Evolutionary conservation across 2,888 invertebrate species (phyloP), one percentile per base, ranked within the genome.

Genomic region (Clivina fossor): DNA sequence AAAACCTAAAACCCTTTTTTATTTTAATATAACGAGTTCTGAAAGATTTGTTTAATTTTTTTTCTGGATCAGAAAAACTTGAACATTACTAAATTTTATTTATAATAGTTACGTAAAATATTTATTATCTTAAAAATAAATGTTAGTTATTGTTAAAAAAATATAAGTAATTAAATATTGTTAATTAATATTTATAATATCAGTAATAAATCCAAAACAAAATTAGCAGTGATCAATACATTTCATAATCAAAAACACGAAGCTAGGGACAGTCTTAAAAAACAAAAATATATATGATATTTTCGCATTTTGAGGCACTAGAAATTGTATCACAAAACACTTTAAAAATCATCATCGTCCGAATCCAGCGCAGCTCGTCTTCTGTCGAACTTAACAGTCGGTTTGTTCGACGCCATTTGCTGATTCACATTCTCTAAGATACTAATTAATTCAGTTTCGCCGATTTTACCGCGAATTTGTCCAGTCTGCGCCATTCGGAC

Each of bases 401-500:
- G 80, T 79, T 81, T 83, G 68, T 84, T 87, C 38, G 88, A 88
- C 33, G 79, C 75, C 77, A 88, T 84, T 72, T 91, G 89, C 65
- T 88, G 85, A 73, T 89, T 95, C 9, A 96, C 81, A 66, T 85
- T 88, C 76, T 94, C 93, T 40, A 96, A 74, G 38, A 96, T 76
- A 64, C 83, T 84, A 50, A 92, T 93, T 20, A 96, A 79, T 69
- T 93, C 91, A 58, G 85, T 80, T 73, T 96, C 96, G 40, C 86
- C 84, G 57, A 96, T 82, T 78, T 87, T 92, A 32, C 83, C 84
- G 56, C 82, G 80, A 49, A 96, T 79, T 72, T 93, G 93, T n/a
- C 96, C 95, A 68, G 83, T 82, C 69, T 93, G 90, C 7, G 91
- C 95, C 96, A 98, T 97, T 68, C 88, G 85, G 58, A 96, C 81